Percentiles rank a stretch among this genome's conserved stretches.
phyloP scores from a whole-genome alignment of 2,888 invertebrate genomes.

The Philonicus albiceps region DNA sequence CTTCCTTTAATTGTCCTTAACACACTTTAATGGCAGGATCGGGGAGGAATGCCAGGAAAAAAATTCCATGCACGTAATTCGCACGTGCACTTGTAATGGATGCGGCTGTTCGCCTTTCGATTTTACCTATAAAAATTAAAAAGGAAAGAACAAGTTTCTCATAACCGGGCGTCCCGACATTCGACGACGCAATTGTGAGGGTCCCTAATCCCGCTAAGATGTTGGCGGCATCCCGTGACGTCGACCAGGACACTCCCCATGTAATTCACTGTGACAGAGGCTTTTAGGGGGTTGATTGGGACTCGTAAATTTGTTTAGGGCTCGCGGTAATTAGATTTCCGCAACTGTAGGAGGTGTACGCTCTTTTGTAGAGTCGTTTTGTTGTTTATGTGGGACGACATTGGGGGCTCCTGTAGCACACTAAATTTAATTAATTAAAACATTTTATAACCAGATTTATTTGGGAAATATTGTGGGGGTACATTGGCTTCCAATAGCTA shows the following conservation, averaged over 20 bases:
- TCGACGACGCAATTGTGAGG: background rate
- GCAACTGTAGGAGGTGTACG: background rate
- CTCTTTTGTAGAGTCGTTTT: background rate
- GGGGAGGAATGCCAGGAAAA: background rate
- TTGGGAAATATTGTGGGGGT: background rate
- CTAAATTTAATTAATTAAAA: constrained; percentile 23
- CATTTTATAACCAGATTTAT: background rate
- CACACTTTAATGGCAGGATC: constrained; percentile 10
- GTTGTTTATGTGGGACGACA: background rate
- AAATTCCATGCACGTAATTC: constrained; percentile 47
- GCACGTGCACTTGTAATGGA: constrained; percentile 47
- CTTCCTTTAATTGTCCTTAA: constrained; percentile 43
- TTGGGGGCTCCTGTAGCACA: background rate
- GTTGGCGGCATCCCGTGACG: background rate
- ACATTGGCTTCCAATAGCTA: background rate
- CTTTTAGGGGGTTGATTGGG: constrained; percentile 40
- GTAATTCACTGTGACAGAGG: constrained; percentile 43
- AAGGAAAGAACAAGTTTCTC: background rate
- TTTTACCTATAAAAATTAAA: constrained; percentile 29
- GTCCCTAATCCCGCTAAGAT: background rate
- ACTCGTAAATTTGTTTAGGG: constrained; percentile 37
- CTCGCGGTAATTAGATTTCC: constrained; percentile 44
- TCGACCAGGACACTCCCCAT: background rate
- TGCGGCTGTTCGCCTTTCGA: background rate
- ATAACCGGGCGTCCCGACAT: background rate